Evolutionary conservation across 1,140 invertebrate species (phyloP).

Genomic region (Drosophila bipectinata): DNA sequence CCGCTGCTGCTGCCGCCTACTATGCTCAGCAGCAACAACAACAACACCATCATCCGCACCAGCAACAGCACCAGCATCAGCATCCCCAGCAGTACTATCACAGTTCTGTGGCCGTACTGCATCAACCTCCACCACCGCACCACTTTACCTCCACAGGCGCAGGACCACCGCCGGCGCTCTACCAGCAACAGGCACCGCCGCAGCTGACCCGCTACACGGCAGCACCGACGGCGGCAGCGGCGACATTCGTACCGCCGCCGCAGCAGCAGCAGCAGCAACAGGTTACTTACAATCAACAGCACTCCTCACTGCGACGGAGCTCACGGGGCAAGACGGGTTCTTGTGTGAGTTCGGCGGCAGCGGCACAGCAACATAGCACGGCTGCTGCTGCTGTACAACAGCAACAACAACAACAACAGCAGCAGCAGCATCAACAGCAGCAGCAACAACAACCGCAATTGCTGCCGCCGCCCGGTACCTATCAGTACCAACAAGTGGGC

Average conservation of each 20-base stretch:
- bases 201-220: slow-evolving; percentile 56
- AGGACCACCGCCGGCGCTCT: slow-evolving; percentile 63
- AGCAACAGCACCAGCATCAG: slow-evolving; percentile 44
- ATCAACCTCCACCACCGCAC: slow-evolving; percentile 68
- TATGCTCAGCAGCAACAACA: slow-evolving; percentile 65
- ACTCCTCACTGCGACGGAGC: slow-evolving; percentile 79
- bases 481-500: slow-evolving; percentile 73
- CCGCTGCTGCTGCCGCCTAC: slow-evolving; percentile 60
- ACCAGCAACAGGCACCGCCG: slow-evolving; percentile 58
- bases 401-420: slow-evolving; percentile 53
- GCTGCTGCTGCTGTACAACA: slow-evolving; percentile 20
- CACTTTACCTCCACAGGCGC: slow-evolving; percentile 75
- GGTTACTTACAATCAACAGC: slow-evolving; percentile 54
- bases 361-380: slow-evolving; percentile 52
- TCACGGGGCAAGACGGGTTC: slow-evolving; percentile 84
- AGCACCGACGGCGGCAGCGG: slow-evolving; percentile 45
- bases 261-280: slow-evolving; percentile 62
- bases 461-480: slow-evolving; percentile 52
- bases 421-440: slow-evolving; percentile 23
- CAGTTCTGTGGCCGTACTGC: slow-evolving; percentile 64
- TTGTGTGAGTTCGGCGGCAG: slow-evolving; percentile 82
- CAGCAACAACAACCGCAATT: slow-evolving; percentile 59
- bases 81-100: slow-evolving; percentile 71
- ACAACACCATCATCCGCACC: slow-evolving; percentile 54
- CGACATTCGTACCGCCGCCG: slow-evolving; percentile 69